Conservation (phyloP, 2,888 invertebrate genomes). For the Drosophila vallismaia region DNA sequence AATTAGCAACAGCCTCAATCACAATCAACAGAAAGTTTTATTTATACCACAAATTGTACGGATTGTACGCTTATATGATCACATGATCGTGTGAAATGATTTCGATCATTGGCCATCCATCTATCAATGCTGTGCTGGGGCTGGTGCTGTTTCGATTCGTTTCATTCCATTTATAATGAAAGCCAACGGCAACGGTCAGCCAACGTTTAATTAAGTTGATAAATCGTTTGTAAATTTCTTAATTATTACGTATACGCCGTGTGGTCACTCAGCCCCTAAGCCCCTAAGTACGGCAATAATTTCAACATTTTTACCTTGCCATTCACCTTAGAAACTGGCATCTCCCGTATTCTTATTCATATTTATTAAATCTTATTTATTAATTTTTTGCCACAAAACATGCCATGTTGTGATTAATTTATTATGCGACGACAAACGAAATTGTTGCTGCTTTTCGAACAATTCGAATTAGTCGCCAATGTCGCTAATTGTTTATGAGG, state of each 20-base stretch:
- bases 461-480: conserved; percentile 55
- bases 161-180: conserved; percentile 32
- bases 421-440: conserved; percentile 48
- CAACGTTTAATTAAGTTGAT: conserved; percentile 77
- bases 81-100: conserved; percentile 76
- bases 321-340: conserved; percentile 66
- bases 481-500: conserved; percentile 71
- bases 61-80: conserved; percentile 37
- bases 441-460: conserved; percentile 22
- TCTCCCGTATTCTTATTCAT: conserved; percentile 17
- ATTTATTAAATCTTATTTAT: conserved; percentile 54
- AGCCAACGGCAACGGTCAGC: conserved; percentile 45
- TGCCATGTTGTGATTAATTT: conserved; percentile 61
- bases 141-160: conserved; percentile 29
- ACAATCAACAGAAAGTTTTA: conserved; percentile 45
- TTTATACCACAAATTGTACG: conserved; percentile 1
- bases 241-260: conserved; percentile 72
- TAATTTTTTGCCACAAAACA: conserved; percentile 38
- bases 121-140: conserved; percentile 61
- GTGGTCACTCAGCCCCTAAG: conserved; percentile 40
- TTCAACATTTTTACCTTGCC: conserved; percentile 52
- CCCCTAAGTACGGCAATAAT: conserved; percentile 35
- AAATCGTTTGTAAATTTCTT: conserved; percentile 80
- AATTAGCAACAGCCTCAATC: conserved; percentile 67
- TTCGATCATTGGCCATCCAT: conserved; percentile 74